phyloP scores from a whole-genome alignment of 1,140 invertebrate species.

The Eriosoma lanigerum region DNA sequence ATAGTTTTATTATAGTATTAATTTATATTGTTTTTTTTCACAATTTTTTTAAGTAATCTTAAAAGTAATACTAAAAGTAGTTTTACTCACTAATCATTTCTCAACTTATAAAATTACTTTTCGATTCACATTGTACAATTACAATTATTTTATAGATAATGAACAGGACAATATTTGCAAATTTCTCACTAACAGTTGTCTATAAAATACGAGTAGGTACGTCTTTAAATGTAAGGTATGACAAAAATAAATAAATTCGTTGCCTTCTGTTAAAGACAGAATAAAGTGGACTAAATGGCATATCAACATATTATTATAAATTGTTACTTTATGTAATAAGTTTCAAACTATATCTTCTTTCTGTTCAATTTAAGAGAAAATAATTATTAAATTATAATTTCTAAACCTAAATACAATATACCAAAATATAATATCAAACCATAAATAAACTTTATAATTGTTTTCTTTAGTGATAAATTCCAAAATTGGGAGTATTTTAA shows the following conservation, averaged over 20 bases:
- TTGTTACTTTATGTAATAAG: neutral
- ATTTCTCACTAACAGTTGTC: too few relatives aligned
- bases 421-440: neutral
- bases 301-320: neutral
- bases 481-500: neutral
- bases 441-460: neutral
- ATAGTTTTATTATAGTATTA: too few relatives aligned
- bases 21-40: too few relatives aligned
- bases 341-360: neutral
- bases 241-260: neutral
- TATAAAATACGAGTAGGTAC: neutral
- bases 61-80: too few relatives aligned
- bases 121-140: too few relatives aligned
- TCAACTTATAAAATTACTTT: too few relatives aligned
- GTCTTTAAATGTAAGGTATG: neutral
- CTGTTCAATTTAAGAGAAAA: neutral
- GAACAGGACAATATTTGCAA: too few relatives aligned
- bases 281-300: neutral
- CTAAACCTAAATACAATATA: too few relatives aligned
- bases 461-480: neutral
- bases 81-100: too few relatives aligned
- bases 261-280: constrained; percentile 6
- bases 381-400: constrained; percentile 25
- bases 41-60: too few relatives aligned
- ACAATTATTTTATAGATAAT: neutral